Evolutionary conservation across 2,888 invertebrate species (phyloP).

Genomic region (Caenorhabditis sp.): DNA sequence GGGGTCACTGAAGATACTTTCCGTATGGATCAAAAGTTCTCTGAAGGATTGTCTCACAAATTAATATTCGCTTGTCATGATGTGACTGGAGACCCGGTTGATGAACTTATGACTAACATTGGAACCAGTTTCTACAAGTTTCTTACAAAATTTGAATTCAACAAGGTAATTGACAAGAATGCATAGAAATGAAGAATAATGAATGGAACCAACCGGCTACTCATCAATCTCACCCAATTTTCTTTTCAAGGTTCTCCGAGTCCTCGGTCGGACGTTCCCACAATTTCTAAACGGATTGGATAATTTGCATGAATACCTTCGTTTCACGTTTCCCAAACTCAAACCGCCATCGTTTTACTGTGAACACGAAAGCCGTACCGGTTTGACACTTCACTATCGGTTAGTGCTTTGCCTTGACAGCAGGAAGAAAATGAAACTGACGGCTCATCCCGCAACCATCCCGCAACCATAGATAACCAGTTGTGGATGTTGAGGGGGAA

Average conservation of each 20-base stretch:
- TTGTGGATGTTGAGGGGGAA: conserved; percentile 1
- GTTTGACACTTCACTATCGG: conserved; percentile 94
- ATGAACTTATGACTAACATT: conserved; percentile 64
- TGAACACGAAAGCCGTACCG: conserved; percentile 94
- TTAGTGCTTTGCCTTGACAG: conserved; percentile 43
- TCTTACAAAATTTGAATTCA: conserved; percentile 76
- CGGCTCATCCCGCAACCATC: conserved; percentile 29
- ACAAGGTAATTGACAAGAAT: conserved; percentile 68
- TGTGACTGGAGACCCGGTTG: conserved; percentile 72
- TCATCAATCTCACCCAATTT: conserved; percentile 16
- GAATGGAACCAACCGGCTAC: conserved; percentile 9
- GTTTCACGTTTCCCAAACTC: conserved; percentile 86
- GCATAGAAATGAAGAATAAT: not conserved
- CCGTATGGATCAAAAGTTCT: conserved; percentile 71
- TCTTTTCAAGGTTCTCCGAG: conserved; percentile 73
- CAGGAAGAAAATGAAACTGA: conserved; percentile 4
- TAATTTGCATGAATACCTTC: conserved; percentile 80
- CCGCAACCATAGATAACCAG: conserved; percentile 19
- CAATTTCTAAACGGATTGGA: conserved; percentile 82
- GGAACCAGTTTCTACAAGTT: conserved; percentile 76
- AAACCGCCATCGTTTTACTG: conserved; percentile 97
- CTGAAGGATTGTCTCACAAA: conserved; percentile 74
- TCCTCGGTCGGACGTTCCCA: conserved; percentile 81
- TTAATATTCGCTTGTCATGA: conserved; percentile 78
- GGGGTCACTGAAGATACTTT: conserved; percentile 71